These are phyloP conservation scores for Ormyrus pomaceus DNA, from an alignment of 2,888 invertebrate genomes.

Conservation along the genomic window DNA sequence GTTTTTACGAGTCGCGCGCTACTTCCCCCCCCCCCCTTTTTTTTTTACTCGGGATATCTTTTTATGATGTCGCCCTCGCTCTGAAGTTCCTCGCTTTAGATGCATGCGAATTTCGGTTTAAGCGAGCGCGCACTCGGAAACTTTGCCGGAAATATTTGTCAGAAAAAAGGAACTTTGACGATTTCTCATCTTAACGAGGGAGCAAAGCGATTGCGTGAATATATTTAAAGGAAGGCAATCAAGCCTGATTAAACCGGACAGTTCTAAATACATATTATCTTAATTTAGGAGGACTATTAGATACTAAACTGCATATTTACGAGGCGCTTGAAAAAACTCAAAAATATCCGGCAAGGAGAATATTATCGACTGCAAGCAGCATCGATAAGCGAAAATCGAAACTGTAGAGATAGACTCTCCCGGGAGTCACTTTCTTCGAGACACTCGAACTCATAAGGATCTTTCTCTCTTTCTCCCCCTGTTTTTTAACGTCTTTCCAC, in stretches of 20 bases:
- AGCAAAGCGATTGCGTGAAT: too few relatives aligned
- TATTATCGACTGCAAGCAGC: not conserved
- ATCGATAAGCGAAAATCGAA: slow-evolving; percentile 45
- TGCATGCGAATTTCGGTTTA: too few relatives aligned
- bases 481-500: not conserved
- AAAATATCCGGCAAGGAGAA: slow-evolving; percentile 9
- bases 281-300: not conserved
- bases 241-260: not conserved
- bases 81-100: too few relatives aligned
- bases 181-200: too few relatives aligned
- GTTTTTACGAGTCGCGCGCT: too few relatives aligned
- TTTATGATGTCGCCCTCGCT: too few relatives aligned
- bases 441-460: slow-evolving; percentile 7
- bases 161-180: too few relatives aligned
- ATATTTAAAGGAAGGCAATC: too few relatives aligned
- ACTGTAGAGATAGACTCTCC: not conserved
- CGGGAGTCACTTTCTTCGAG: slow-evolving; percentile 7
- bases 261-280: not conserved
- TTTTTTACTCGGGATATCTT: too few relatives aligned
- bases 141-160: too few relatives aligned
- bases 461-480: not conserved
- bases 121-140: too few relatives aligned
- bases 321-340: not conserved
- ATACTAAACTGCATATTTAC: not conserved
- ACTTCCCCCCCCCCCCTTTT: too few relatives aligned